These are phyloP conservation scores for Gymnopithys bicolor DNA, from an alignment of 2,797 vertebrate genomes.

Conservation along the genomic window DNA sequence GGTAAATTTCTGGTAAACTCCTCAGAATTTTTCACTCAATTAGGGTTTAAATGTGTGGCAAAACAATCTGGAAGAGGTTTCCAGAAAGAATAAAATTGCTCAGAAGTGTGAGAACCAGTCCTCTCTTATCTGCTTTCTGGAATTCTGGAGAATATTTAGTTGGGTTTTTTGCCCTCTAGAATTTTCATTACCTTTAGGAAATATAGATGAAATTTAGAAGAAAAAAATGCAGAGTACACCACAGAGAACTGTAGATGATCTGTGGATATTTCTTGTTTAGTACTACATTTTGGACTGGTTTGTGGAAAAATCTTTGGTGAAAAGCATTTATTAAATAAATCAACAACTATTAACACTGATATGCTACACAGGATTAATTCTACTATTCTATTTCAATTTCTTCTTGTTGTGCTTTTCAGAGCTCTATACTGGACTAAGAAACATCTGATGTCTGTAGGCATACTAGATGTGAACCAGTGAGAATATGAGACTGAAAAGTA, in stretches of 20 bases:
- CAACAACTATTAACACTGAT: not conserved
- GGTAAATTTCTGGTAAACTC: not conserved
- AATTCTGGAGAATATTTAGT: not conserved
- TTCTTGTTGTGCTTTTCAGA: not conserved
- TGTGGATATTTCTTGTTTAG: not conserved
- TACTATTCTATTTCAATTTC: not conserved
- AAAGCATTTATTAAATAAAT: not conserved
- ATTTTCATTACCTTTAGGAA: not conserved
- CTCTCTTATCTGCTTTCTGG: not conserved
- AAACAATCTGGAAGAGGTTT: not conserved
- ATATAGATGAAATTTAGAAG: not conserved
- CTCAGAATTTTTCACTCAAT: not conserved
- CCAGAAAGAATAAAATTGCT: not conserved
- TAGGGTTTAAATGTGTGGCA: not conserved
- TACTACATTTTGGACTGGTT: not conserved
- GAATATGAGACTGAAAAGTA: not conserved
- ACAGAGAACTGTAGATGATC: not conserved
- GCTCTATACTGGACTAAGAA: not conserved
- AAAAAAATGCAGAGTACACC: not conserved
- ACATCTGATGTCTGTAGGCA: not conserved
- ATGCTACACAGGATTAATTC: not conserved
- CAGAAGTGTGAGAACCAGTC: not conserved
- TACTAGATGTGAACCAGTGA: not conserved
- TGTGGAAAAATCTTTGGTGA: not conserved
- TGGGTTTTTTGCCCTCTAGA: rapidly evolving